A percentile compares a stretch with the other conserved stretches of the same genome.
Conservation (phyloP, 2,797 vertebrate species). For the Vipera ursinii region DNA sequence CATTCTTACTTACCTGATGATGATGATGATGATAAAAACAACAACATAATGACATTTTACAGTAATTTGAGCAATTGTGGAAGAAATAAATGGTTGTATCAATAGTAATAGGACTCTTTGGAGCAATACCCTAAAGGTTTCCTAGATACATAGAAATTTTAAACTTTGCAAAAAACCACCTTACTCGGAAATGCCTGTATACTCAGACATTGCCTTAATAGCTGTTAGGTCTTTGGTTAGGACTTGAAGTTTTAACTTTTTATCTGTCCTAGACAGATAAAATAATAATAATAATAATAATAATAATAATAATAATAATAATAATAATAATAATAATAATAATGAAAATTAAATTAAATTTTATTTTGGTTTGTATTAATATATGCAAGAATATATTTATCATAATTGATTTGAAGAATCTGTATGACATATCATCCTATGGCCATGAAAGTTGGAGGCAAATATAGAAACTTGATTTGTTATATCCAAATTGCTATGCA, state of each 20-base stretch:
- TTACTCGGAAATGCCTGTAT: not conserved
- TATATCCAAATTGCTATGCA: slow-evolving; percentile 3
- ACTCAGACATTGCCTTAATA: not conserved
- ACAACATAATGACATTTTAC: not conserved
- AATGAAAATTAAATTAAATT: not conserved
- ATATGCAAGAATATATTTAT: slow-evolving; percentile 16
- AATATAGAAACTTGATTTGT: slow-evolving; percentile 24
- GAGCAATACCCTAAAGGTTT: not conserved
- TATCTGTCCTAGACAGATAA: too few relatives aligned
- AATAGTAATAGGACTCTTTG: not conserved
- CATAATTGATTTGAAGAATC: slow-evolving; percentile 6
- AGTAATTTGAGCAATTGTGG: not conserved
- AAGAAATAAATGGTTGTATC: not conserved
- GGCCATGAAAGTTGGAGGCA: not conserved
- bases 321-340: too few relatives aligned
- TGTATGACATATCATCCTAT: slow-evolving; percentile 6
- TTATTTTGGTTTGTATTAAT: slow-evolving; percentile 16
- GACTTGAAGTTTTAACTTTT: not conserved
- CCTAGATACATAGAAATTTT: not conserved
- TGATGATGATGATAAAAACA: not conserved
- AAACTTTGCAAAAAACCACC: not conserved
- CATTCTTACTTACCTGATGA: not conserved
- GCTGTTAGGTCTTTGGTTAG: not conserved
- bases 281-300: not conserved
- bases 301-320: too few relatives aligned